Conservation (phyloP, 2,888 invertebrate genomes). For the Brachylomia viminalis region DNA sequence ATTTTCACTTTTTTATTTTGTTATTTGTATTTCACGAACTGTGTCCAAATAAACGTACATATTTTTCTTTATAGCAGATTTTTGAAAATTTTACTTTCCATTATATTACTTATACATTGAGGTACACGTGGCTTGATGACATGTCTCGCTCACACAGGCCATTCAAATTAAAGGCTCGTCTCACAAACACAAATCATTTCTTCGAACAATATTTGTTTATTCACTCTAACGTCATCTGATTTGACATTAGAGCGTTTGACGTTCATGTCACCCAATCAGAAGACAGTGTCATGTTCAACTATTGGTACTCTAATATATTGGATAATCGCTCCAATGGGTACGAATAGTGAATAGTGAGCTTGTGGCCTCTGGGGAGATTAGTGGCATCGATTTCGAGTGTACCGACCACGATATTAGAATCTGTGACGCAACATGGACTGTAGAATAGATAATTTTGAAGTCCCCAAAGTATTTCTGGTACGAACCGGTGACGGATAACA, state of each 20-base stretch:
- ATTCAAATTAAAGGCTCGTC: background rate
- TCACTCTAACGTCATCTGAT: constrained; percentile 16
- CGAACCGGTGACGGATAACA: background rate
- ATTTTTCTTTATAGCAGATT: background rate
- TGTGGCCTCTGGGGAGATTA: background rate
- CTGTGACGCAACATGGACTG: background rate
- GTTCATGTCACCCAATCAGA: constrained; percentile 14
- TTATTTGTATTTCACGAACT: too few relatives aligned
- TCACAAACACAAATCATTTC: constrained; percentile 12
- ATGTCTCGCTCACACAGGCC: background rate
- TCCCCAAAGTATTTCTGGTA: background rate
- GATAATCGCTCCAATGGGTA: constrained; percentile 12
- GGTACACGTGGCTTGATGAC: background rate
- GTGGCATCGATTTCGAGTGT: background rate
- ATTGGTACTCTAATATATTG: constrained; percentile 1
- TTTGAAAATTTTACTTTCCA: background rate
- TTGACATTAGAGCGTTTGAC: too few relatives aligned
- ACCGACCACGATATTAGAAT: background rate
- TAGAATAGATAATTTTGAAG: background rate
- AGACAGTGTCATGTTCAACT: constrained; percentile 16
- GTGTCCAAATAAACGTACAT: too few relatives aligned
- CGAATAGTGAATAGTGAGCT: constrained; percentile 10
- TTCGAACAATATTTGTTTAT: constrained; percentile 7
- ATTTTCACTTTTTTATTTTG: too few relatives aligned
- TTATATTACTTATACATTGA: background rate